Evolutionary conservation across 2,888 invertebrate species (phyloP).

Genomic region (Idaea straminata): DNA sequence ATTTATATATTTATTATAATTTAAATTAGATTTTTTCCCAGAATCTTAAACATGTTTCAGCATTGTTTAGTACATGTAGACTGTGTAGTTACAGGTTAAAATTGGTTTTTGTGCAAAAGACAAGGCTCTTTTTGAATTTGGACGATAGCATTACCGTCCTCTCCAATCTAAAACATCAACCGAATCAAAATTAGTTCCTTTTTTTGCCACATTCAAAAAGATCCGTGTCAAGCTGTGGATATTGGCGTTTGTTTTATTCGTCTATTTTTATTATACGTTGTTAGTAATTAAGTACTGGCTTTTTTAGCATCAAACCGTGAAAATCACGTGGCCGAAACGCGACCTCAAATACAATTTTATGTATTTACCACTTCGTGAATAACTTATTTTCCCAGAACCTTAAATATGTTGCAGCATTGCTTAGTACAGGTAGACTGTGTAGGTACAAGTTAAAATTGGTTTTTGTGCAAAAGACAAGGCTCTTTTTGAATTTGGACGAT

Average conservation of each 20-base stretch:
- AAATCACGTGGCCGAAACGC: background rate
- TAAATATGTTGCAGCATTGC: no score
- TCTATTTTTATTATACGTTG: background rate
- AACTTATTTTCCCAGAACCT: no score
- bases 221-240: background rate
- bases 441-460: no score
- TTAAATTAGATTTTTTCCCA: no score
- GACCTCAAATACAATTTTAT: background rate
- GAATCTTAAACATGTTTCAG: no score
- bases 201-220: background rate
- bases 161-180: background rate
- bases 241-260: background rate
- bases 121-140: background rate
- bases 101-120: background rate
- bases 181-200: background rate
- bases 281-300: background rate
- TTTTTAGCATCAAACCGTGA: background rate
- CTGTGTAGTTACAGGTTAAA: no score
- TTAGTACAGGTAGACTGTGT: no score
- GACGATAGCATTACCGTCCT: background rate
- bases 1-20: no score
- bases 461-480: background rate
- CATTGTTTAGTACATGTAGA: no score
- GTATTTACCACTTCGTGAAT: background rate
- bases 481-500: background rate